phyloP scores from a whole-genome alignment of 2,113 vertebrate species.

The Oryzias melastigma region DNA sequence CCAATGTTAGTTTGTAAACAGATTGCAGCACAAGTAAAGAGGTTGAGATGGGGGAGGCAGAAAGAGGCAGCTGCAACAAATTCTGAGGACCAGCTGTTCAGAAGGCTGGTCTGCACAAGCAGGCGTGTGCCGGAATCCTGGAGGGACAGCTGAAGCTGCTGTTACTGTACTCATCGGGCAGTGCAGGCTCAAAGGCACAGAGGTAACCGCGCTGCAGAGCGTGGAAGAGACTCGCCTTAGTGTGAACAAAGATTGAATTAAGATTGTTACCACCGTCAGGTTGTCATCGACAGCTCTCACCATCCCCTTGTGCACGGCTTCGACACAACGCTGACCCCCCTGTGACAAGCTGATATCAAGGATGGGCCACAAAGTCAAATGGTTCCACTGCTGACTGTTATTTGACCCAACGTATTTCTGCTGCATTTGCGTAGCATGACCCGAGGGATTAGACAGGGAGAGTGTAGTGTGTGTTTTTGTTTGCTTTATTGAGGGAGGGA shows the following conservation, averaged over 20 bases:
- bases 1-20: constrained; percentile 46
- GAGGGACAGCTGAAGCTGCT: constrained; percentile 69
- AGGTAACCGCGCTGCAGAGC: too few species aligned
- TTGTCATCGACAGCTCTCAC: too few species aligned
- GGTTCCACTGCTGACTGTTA: constrained; percentile 18
- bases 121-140: constrained; percentile 77
- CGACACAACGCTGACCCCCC: too few species aligned
- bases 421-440: constrained; percentile 56
- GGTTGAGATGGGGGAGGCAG: constrained; percentile 28
- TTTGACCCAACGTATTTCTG: constrained; percentile 30
- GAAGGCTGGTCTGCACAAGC: constrained; percentile 63
- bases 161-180: constrained; percentile 21
- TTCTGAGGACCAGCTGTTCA: constrained; percentile 67
- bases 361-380: constrained; percentile 12
- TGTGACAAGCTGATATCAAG: background rate
- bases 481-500: constrained; percentile 17
- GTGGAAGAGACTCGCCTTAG: too few species aligned
- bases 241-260: background rate
- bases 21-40: constrained; percentile 9
- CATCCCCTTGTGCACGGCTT: too few species aligned
- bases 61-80: constrained; percentile 67
- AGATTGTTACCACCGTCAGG: too few species aligned
- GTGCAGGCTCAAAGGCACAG: too few species aligned
- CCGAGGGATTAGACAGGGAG: constrained; percentile 44
- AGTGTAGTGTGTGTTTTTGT: constrained; percentile 30